phyloP scores from a whole-genome alignment of 2,797 vertebrate species.

The Propithecus perrieri region DNA sequence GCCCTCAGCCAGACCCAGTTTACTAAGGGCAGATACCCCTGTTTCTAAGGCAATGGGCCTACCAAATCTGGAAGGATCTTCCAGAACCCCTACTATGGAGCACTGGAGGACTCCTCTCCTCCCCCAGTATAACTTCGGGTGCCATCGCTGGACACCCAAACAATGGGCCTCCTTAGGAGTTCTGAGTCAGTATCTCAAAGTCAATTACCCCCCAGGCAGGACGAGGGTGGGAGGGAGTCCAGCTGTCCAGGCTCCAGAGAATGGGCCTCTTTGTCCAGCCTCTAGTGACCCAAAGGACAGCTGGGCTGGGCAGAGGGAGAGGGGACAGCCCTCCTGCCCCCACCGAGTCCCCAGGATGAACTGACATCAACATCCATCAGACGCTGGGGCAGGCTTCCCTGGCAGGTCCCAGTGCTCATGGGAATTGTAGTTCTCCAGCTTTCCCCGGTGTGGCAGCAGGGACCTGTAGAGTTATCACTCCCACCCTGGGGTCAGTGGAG shows the following conservation, averaged over 20 bases:
- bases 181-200: constrained; percentile 45
- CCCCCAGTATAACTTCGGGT: background rate
- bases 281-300: constrained; percentile 59
- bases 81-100: background rate
- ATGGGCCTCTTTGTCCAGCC: constrained; percentile 66
- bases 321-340: background rate
- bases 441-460: background rate
- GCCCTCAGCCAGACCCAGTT: background rate
- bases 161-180: background rate
- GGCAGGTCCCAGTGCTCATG: background rate
- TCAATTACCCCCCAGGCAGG: background rate
- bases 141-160: background rate
- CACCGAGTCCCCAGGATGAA: background rate
- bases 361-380: background rate
- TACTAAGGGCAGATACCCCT: background rate
- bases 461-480: background rate
- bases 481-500: background rate
- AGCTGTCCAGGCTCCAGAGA: constrained; percentile 61
- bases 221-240: background rate
- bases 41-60: background rate
- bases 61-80: background rate
- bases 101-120: background rate
- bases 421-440: constrained; percentile 26
- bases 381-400: background rate
- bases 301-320: constrained; percentile 29